These are phyloP conservation scores for Odocoileus virginianus DNA, from an alignment of 2,113 vertebrate species.

Conservation along the genomic window DNA sequence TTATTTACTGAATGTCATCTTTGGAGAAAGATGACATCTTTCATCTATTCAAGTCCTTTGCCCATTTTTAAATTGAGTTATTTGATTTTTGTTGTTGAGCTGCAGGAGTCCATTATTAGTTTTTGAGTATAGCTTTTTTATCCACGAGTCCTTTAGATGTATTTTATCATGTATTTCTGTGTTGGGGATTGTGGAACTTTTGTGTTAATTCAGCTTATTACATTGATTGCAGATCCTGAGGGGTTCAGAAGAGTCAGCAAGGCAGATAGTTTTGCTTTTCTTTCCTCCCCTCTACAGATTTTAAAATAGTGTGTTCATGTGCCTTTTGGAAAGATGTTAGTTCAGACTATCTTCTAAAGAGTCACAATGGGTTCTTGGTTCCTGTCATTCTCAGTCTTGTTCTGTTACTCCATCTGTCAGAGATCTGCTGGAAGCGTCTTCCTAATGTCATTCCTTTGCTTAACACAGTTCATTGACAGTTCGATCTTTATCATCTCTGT, in stretches of 20 bases:
- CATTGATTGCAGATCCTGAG: not conserved
- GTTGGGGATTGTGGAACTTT: not conserved
- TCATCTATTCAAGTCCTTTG: not conserved
- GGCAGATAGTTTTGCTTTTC: not conserved
- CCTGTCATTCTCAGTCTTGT: not conserved
- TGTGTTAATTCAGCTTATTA: not conserved
- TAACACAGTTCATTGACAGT: not conserved
- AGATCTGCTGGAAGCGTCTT: not conserved
- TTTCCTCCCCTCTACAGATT: not conserved
- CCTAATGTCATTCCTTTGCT: not conserved
- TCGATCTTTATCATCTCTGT: not conserved
- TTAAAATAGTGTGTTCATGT: not conserved
- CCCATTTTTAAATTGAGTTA: not conserved
- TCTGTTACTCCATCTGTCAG: not conserved
- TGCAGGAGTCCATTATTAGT: not conserved
- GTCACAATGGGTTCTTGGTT: not conserved
- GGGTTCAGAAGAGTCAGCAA: not conserved
- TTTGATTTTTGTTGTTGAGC: not conserved
- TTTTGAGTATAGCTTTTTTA: slow-evolving; percentile 8
- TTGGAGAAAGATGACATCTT: not conserved
- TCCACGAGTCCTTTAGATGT: not conserved
- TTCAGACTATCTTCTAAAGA: not conserved
- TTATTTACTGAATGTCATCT: not conserved
- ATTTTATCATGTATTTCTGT: not conserved
- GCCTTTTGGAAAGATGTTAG: not conserved